Conservation (phyloP, 2,888 invertebrate species). For the Sarcophaga rosellei region DNA sequence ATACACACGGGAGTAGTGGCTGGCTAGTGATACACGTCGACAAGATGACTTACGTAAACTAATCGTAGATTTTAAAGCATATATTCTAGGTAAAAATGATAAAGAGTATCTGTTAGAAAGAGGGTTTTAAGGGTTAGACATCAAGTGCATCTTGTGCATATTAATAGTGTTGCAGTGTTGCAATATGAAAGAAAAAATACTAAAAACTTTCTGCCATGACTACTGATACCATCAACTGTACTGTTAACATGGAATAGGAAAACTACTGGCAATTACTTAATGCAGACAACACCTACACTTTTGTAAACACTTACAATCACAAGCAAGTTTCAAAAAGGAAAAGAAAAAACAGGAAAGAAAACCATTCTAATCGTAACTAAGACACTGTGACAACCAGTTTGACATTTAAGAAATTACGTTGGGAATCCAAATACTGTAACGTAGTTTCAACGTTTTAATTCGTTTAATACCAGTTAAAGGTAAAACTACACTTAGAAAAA, state of each 20-base stretch:
- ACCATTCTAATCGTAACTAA: too few relatives aligned
- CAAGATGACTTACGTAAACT: neutral
- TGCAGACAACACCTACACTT: neutral
- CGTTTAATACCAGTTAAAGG: too few relatives aligned
- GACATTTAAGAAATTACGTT: too few relatives aligned
- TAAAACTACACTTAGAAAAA: too few relatives aligned
- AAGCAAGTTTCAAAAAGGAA: too few relatives aligned
- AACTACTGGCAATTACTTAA: slow-evolving; percentile 4
- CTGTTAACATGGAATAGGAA: slow-evolving; percentile 4
- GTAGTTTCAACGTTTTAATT: too few relatives aligned
- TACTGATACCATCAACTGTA: neutral
- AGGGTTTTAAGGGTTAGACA: neutral
- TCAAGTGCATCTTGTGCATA: neutral
- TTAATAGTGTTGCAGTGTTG: neutral
- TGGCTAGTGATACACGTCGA: neutral
- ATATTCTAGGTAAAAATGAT: neutral
- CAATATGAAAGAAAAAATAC: too few relatives aligned
- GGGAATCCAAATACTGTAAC: too few relatives aligned
- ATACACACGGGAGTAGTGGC: neutral
- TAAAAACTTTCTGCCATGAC: too few relatives aligned
- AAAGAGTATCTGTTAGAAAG: neutral
- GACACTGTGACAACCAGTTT: too few relatives aligned
- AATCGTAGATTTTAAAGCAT: neutral
- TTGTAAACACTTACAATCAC: too few relatives aligned
- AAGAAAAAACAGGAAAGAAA: too few relatives aligned